phyloP scores from a whole-genome alignment of 2,797 vertebrate genomes.

The Enteromius fasciolatus region DNA sequence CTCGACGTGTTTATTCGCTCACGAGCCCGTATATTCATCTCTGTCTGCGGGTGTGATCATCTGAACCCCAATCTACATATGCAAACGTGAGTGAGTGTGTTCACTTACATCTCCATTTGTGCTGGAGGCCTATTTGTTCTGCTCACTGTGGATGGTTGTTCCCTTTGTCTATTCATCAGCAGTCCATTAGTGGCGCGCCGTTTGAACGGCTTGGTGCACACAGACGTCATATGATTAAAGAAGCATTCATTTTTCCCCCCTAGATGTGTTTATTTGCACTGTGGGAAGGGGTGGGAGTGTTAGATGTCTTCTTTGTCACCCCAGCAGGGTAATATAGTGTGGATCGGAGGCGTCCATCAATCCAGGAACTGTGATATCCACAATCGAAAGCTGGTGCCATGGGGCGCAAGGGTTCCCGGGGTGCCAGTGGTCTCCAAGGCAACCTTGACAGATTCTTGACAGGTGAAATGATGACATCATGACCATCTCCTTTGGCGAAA shows the following conservation, averaged over 20 bases:
- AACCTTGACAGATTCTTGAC: conserved; percentile 43
- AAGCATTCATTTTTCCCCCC: conserved; percentile 42
- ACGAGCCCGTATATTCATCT: conserved; percentile 75
- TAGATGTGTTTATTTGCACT: conserved; percentile 48
- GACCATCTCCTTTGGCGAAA: conserved; percentile 36
- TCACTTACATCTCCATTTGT: conserved; percentile 71
- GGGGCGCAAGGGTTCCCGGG: conserved; percentile 41
- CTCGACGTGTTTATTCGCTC: conserved; percentile 79
- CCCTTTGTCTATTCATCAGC: conserved; percentile 73
- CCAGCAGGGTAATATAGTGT: conserved; percentile 52
- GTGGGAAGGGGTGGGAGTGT: conserved; percentile 25
- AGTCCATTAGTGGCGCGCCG: conserved; percentile 67
- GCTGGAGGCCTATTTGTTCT: conserved; percentile 76
- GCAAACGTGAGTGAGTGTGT: conserved; percentile 61
- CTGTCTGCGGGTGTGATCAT: conserved; percentile 68
- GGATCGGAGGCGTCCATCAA: conserved; percentile 53
- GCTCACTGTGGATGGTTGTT: conserved; percentile 63
- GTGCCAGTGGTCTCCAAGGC: conserved; percentile 36
- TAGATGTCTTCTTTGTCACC: conserved; percentile 35
- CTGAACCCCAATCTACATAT: conserved; percentile 73
- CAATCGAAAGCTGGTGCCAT: conserved; percentile 55
- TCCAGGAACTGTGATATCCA: conserved; percentile 52
- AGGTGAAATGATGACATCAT: conserved; percentile 56
- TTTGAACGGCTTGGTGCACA: conserved; percentile 56
- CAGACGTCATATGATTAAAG: conserved; percentile 56